A percentile compares a stretch with the other conserved stretches of the same genome.
Evolutionary conservation across 2,113 vertebrate genomes (phyloP).

Genomic region (Carlito syrichta): DNA sequence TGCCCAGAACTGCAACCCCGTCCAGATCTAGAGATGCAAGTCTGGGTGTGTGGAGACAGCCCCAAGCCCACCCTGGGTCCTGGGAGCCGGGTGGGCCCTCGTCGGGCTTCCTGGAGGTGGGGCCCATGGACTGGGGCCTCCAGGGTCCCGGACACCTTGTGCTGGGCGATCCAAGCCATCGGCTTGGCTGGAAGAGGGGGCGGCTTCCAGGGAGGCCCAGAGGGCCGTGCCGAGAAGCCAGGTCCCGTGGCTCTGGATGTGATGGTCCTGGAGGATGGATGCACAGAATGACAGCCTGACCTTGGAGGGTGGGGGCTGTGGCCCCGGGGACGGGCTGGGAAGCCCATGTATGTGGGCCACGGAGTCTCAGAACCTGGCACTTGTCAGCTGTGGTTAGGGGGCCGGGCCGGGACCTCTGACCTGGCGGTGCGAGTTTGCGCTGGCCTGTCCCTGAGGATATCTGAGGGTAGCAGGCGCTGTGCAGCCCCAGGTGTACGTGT

Average conservation of each 20-base stretch:
- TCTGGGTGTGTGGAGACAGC: neutral
- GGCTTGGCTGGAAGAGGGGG: neutral
- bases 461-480: neutral
- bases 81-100: neutral
- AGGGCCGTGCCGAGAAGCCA: neutral
- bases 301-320: neutral
- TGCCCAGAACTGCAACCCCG: neutral
- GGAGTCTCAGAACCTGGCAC: neutral
- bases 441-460: neutral
- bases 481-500: neutral
- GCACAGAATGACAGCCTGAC: neutral
- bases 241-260: neutral
- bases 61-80: neutral
- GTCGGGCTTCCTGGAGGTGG: neutral
- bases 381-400: neutral
- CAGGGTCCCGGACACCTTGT: neutral
- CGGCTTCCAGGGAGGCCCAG: neutral
- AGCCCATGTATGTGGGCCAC: neutral
- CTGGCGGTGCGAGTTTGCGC: too few species aligned
- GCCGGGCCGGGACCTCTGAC: neutral
- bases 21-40: neutral
- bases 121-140: neutral
- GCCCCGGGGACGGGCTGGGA: neutral
- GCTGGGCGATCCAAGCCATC: neutral
- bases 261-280: neutral